Evolutionary conservation across 2,888 invertebrate genomes (phyloP), one percentile per base, ranked within the genome.

Genomic region (Amblyjoppa fuscipennis): DNA sequence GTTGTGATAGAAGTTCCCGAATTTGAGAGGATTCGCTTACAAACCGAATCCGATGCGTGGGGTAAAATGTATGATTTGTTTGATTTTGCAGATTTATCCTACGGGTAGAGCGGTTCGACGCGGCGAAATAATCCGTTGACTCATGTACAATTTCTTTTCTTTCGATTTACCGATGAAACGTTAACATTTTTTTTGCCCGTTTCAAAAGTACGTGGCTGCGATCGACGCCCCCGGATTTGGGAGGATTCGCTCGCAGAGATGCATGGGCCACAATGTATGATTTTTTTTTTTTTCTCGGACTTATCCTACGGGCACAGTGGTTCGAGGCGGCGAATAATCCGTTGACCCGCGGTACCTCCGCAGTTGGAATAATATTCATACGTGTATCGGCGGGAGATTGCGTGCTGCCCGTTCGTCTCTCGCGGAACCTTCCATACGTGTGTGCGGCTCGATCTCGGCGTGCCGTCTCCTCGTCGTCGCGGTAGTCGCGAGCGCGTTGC

Each of bases 351-450:
- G 34, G 61, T 28, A 59, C 45, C 45, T 59, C 71, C 20, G 20
- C 79, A 70, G 70, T 79, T 51, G 70, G 70, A 79, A 71, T 71
- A 79, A 79, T 79, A 61, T 79, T 51, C 71, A 56, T 45, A 61
- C 34, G 59, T 64, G 5, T 79, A 69, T 45, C 2, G 7, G 38
- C 25, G n/a, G 49, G 71, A 79, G 71, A 79, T 80, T 53, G 73
- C 73, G 66, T 79, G 64, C 49, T 13, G 79, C 4, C n/a, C 45
- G 31, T 38, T 79, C 71, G 34, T 71, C 61, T 71, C 53, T 61
- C 75, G 61, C 38, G 56, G 56, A 5, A 0, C 28, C 73, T 7
- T 49, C 13, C 1, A 41, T 49, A 38, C 25, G 38, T 38, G 38
- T 38, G 38, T 68, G 66, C 7, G n/a, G 51, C 51, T n/a, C 51